Evolutionary conservation across 2,888 invertebrate species (phyloP), one percentile per base, ranked within the genome.

Genomic region (Troglohyphantes excavatus): DNA sequence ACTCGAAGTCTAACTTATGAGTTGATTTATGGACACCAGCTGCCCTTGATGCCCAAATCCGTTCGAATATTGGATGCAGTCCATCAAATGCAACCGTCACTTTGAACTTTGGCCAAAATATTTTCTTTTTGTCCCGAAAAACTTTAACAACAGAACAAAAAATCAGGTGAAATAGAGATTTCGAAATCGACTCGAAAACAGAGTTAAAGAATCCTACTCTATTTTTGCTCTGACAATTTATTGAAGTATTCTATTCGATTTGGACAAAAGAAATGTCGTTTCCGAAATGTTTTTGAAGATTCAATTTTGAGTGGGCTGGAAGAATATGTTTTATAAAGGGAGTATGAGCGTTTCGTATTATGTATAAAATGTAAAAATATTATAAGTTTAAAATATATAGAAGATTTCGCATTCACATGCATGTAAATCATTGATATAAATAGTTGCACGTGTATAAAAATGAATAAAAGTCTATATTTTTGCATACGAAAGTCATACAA

Each of bases 1-100:
- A 59, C 68, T 78, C 43, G 59, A 63, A 83, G 83, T 83, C 83
- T 65, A 86, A 86, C 78, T 76, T 86, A 86, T 86, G 78, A 86
- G 76, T 76, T 86, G 85, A 86, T 86, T 86, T 86, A 86, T 86
- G 85, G 67, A 75, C 68, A 86, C 68, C 85, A 86, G 85, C 85
- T 86, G 85, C 78, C 21, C 70, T 53, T 67, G 85, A 86, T 78
- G 85, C 85, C 76, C 59, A 78, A 86, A 86, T 86, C 85, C 76
- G 68, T 70, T 76, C 85, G 85, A 86, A 86, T 86, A 86, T 86
- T 86, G 85, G 84, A 86, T 61, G 68, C 85, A 76, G 85, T 86
- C 85, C 85, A 86, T 86, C 85, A 86, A 76, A 67, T 33, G 29
- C 39, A 76, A 76, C 67, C 85, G 73, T 72, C 73, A 73, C 61